A percentile compares a stretch with the other conserved stretches of the same genome.
phyloP scores from a whole-genome alignment of 2,113 vertebrate genomes.

The Thalassarche chlororhynchos region DNA sequence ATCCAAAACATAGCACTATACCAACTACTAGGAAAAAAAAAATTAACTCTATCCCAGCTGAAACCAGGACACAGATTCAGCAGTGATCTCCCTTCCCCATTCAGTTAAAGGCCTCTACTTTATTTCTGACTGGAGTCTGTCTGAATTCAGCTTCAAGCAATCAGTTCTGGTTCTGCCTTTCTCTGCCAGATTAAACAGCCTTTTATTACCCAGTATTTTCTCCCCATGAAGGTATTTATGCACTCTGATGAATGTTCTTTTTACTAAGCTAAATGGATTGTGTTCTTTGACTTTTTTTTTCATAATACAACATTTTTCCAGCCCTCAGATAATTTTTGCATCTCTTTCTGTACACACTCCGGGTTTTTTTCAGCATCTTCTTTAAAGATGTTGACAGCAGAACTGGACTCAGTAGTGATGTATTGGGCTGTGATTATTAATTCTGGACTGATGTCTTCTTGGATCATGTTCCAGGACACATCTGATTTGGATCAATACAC shows the following conservation, averaged over 20 bases:
- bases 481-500: background rate
- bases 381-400: background rate
- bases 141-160: background rate
- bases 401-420: background rate
- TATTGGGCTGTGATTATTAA: background rate
- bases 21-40: too few species aligned
- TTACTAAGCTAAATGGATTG: background rate
- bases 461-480: background rate
- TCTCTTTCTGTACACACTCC: background rate
- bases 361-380: background rate
- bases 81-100: background rate
- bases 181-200: background rate
- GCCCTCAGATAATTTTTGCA: background rate
- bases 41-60: too few species aligned
- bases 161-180: background rate
- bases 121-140: background rate
- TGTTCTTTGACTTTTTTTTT: background rate
- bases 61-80: too few species aligned
- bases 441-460: background rate
- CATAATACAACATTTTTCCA: background rate
- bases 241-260: background rate
- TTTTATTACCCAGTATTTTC: background rate
- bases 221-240: background rate
- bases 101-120: background rate
- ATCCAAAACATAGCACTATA: too few species aligned